Base-by-base conservation (phyloP, 2,113 vertebrate species). In the Puma concolor region DNA sequence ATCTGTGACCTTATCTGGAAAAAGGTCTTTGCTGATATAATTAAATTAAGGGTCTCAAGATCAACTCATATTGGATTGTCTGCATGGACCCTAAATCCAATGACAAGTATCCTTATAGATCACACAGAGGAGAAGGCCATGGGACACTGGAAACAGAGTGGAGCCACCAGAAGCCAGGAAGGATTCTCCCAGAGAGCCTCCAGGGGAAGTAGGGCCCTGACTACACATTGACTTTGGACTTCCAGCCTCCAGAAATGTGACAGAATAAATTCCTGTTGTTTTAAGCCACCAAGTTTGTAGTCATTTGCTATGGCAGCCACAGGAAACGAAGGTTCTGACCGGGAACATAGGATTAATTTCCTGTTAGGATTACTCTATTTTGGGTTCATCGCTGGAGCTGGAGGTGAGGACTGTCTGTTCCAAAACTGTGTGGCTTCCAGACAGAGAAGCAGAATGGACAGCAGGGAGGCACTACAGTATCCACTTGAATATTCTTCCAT, bases 371-470 rank as follows among this genome's bases (percentile, higher is more conserved):
- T 41, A 31, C 2, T 57, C 41, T 86, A 16, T 77, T 63, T 64
- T 0, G 11, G 25, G 67, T 17, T 50, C 36, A 11, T 79, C 0
- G 0, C 5, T 52, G 17, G 38, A 79, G 54, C 44, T 67, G 29
- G 36, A 69, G 27, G n/a, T 31, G 6, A 33, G 3, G 27, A 74
- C 16, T 50, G 0, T 48, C 36, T 31, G 3, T 86, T 41, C 29
- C 76, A 11, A 91, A 10, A 11, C 1, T 1, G 2, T 1, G 1
- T 31, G 41, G 17, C 17, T 86, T 95, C 83, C 50, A 29, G 54
- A 38, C 27, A 64, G 16, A 54, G 67, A 9, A 52, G 27, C 25
- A 31, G 23, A 27, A 16, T 44, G 36, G 14, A 19, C 31, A 16
- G 71, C 14, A 33, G 7, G 41, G 29, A 71, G 15, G 31, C 52